Evolutionary conservation across 2,888 invertebrate genomes (phyloP), one percentile per base, ranked within the genome.

Genomic region (Agrotis puta): DNA sequence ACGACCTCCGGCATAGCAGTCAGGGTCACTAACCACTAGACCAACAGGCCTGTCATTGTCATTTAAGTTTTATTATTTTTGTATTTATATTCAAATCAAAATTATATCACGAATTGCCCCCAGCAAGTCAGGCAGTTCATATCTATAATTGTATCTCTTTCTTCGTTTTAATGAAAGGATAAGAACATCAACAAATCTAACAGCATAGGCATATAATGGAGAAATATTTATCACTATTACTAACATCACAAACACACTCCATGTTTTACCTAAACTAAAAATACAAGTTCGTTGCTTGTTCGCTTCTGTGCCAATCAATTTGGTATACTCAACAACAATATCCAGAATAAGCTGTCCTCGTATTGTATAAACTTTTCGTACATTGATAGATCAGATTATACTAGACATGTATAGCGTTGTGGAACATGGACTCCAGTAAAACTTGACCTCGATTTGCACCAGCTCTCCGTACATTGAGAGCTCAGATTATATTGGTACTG

Each of bases 231-330:
- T 1, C 5, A 70, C 13, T n/a, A 18, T 24, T 57, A 18, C 11
- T 16, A 11, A 56, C n/a, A 27, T 27, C 58, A 50, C 47, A 53
- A 53, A 70, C 45, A 70, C 47, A 27, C 22, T 43, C 16, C 16
- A 16, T n/a, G 50, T 59, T 72, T 45, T 50, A 33, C 18, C 47
- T 66, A 43, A 53, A 47, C 20, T 57, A 39, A 57, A 74, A 27
- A 53, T 18, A 22, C 7, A 53, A 53, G 9, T 20, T 75, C 1
- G 16, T 50, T 33, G n/a, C 22, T 27, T 50, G 54, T 47, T 59
- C 58, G n/a, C 24, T 4, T 0, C 18, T 57, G 9, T 47, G 24
- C 33, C 57, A n/a, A 65, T 71, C 61, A 61, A 61, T 62, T 61
- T 54, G 22, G 50, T 54, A 56, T 57, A 58, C 39, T 22, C 24